phyloP scores from a whole-genome alignment of 2,797 vertebrate genomes.

The Champsocephalus esox region DNA sequence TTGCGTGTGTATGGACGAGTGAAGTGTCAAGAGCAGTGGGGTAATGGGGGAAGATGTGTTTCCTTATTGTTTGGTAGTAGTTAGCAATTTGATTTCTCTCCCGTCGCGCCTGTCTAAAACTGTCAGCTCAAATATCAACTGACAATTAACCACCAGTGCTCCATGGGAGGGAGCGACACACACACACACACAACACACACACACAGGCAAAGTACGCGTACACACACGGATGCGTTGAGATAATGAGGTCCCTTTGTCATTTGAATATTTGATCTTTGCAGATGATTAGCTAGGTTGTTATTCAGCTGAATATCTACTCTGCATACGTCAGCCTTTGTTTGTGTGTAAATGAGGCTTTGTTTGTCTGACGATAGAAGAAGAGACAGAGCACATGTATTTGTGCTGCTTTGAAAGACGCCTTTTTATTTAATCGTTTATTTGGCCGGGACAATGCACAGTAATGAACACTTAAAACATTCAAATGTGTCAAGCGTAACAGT shows the following conservation, averaged over 20 bases:
- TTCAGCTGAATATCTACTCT: constrained; percentile 61
- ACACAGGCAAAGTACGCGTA: background rate
- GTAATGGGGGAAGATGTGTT: constrained; percentile 71
- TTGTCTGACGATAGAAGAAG: constrained; percentile 43
- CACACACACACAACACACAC: constrained; percentile 6
- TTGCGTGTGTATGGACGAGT: background rate
- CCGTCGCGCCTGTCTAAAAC: constrained; percentile 68
- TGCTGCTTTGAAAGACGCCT: constrained; percentile 32
- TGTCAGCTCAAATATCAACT: constrained; percentile 80
- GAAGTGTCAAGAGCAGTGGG: constrained; percentile 62
- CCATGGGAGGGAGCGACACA: constrained; percentile 42
- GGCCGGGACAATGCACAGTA: too few relatives aligned
- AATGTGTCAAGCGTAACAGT: too few relatives aligned
- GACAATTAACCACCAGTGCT: constrained; percentile 78
- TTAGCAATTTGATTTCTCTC: constrained; percentile 74
- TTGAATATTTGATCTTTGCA: constrained; percentile 85
- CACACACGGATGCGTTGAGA: constrained; percentile 61
- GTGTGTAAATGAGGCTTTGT: constrained; percentile 75
- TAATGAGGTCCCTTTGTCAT: constrained; percentile 85
- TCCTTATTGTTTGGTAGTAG: constrained; percentile 74
- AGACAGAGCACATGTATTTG: constrained; percentile 49
- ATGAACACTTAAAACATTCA: too few relatives aligned
- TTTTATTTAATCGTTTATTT: background rate
- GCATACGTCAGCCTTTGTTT: constrained; percentile 70
- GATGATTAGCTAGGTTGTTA: constrained; percentile 80